Percentiles rank a stretch among this genome's conserved stretches.
phyloP scores from a whole-genome alignment of 1,140 invertebrate genomes.

The Parasteatoda tepidariorum region DNA sequence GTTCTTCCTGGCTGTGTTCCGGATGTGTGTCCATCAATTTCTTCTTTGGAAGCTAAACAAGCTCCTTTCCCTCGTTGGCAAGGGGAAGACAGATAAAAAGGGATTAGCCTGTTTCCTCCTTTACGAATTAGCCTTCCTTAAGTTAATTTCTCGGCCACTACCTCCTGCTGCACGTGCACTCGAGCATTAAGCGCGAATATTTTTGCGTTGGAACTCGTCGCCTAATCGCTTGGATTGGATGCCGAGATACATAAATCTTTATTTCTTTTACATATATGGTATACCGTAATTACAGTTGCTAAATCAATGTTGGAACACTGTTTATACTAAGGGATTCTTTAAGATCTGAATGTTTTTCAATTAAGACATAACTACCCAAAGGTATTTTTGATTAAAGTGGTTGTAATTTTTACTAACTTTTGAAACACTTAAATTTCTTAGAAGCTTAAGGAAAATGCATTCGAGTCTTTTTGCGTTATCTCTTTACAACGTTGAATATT shows the following conservation, averaged over 20 bases:
- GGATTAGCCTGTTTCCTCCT: slow-evolving; percentile 20
- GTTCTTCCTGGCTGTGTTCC: not conserved
- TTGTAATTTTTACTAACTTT: no score
- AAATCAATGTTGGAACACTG: not conserved
- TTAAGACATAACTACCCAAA: no score
- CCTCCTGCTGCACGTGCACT: not conserved
- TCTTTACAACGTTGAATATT: no score
- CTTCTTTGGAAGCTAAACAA: not conserved
- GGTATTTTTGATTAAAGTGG: no score
- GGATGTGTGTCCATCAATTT: slow-evolving; percentile 46
- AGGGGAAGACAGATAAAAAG: slow-evolving; percentile 47
- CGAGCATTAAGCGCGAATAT: not conserved
- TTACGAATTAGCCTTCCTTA: slow-evolving; percentile 9
- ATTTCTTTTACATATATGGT: not conserved
- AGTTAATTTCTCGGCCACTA: not conserved
- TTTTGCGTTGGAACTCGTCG: not conserved
- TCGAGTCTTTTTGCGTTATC: no score
- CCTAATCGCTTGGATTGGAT: not conserved
- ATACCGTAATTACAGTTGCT: not conserved
- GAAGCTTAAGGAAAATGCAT: no score
- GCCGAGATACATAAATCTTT: not conserved
- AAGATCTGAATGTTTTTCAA: no score
- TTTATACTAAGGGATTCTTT: no score
- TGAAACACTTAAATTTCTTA: no score
- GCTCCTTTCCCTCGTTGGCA: not conserved